Conservation (phyloP, 2,888 invertebrate genomes). For the Villa cingulata region DNA sequence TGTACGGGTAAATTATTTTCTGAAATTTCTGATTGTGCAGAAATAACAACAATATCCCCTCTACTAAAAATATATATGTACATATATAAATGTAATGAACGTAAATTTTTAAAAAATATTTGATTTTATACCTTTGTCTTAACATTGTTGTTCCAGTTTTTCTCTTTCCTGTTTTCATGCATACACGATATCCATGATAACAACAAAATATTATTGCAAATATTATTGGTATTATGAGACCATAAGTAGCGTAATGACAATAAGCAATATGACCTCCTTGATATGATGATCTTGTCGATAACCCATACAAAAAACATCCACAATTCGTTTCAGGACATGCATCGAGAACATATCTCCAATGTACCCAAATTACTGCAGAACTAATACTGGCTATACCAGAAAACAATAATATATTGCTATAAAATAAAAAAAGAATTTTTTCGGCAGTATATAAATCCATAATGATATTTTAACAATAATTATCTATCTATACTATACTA, state of each 20-base stretch:
- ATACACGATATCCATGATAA: slow-evolving; percentile 56
- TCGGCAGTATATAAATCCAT: slow-evolving; percentile 31
- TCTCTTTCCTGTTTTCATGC: slow-evolving; percentile 43
- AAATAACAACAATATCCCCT: slow-evolving; percentile 52
- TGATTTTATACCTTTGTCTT: slow-evolving; percentile 27
- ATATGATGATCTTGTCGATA: slow-evolving; percentile 46
- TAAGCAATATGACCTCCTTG: slow-evolving; percentile 51
- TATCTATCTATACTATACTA: no score
- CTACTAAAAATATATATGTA: slow-evolving; percentile 50
- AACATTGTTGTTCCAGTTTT: slow-evolving; percentile 30
- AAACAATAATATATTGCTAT: slow-evolving; percentile 27
- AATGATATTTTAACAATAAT: no score
- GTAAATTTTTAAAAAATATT: background rate
- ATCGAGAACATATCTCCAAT: slow-evolving; percentile 54
- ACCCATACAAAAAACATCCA: slow-evolving; percentile 53
- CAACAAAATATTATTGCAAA: slow-evolving; percentile 48
- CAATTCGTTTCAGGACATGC: slow-evolving; percentile 53
- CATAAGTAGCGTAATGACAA: slow-evolving; percentile 55
- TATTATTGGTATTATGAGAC: slow-evolving; percentile 47
- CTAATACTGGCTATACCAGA: slow-evolving; percentile 30
- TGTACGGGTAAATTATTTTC: slow-evolving; percentile 46
- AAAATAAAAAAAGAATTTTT: slow-evolving; percentile 27
- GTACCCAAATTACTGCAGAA: slow-evolving; percentile 49
- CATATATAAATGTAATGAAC: background rate
- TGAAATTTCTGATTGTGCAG: slow-evolving; percentile 44